Evolutionary conservation across 2,113 vertebrate genomes (phyloP).

Genomic region (Romanogobio albipinnatus): DNA sequence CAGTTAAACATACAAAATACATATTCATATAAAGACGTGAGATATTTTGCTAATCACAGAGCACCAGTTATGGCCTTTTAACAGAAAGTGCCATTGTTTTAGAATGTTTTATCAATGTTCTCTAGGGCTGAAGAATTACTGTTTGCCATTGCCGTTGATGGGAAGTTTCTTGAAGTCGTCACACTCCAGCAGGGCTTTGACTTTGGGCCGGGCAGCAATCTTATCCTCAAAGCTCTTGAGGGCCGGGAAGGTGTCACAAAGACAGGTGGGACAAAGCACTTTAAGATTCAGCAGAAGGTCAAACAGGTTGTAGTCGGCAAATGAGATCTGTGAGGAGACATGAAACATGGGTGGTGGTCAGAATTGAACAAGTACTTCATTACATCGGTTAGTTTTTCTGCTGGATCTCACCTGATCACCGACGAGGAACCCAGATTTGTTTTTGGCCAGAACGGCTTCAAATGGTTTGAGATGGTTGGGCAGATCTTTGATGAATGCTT

Average conservation of each 20-base stretch:
- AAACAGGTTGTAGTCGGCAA: constrained; percentile 78
- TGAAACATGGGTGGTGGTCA: background rate
- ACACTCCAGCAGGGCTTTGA: constrained; percentile 73
- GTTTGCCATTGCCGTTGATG: constrained; percentile 79
- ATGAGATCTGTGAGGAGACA: constrained; percentile 70
- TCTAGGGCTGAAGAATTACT: constrained; percentile 61
- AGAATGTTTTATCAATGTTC: background rate
- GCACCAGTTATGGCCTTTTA: background rate
- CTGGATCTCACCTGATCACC: constrained; percentile 72
- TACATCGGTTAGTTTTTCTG: background rate
- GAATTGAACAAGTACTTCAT: background rate
- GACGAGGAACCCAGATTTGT: constrained; percentile 73
- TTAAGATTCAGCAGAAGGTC: constrained; percentile 72
- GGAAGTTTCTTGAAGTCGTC: constrained; percentile 69
- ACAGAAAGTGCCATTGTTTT: background rate
- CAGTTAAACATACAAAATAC: constrained; percentile 13
- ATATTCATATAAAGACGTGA: background rate
- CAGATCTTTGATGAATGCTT: constrained; percentile 70
- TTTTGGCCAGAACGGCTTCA: constrained; percentile 71
- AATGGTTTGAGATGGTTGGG: constrained; percentile 71
- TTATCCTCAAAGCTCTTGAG: constrained; percentile 70
- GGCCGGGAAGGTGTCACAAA: constrained; percentile 70
- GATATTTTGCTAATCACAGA: background rate
- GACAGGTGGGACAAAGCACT: constrained; percentile 69
- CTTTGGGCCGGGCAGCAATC: constrained; percentile 69